These are phyloP conservation scores for Peromyscus maniculatus DNA, from an alignment of 2,113 vertebrate genomes.

Conservation along the genomic window DNA sequence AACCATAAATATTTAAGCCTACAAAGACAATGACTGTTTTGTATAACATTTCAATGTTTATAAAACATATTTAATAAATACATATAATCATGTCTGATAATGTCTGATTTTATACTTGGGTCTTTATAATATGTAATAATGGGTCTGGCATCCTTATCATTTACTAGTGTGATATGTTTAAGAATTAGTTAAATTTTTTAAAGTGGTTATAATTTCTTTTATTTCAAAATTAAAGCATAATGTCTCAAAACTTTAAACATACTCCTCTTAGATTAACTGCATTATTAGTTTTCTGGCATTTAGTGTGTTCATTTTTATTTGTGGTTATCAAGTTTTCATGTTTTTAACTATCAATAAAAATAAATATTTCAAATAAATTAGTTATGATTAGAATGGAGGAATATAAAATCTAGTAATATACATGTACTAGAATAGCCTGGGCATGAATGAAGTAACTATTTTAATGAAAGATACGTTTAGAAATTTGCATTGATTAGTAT, in stretches of 20 bases:
- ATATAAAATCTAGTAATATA: background rate
- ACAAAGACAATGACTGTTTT: background rate
- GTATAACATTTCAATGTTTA: background rate
- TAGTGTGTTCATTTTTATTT: background rate
- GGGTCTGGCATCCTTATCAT: background rate
- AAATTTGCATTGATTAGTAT: background rate
- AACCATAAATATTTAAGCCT: background rate
- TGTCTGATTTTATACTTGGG: background rate
- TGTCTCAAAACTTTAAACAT: background rate
- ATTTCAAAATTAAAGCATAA: constrained; percentile 39
- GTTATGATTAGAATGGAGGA: background rate
- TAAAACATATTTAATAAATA: background rate
- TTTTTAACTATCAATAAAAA: constrained; percentile 23
- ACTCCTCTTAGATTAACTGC: background rate
- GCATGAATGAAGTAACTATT: background rate
- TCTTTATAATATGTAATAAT: background rate
- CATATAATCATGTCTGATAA: background rate
- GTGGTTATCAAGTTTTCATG: background rate
- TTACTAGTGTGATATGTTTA: background rate
- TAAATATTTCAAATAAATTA: background rate
- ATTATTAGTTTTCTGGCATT: background rate
- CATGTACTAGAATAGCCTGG: background rate
- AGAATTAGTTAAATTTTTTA: background rate
- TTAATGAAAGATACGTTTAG: background rate
- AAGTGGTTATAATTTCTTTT: background rate